A percentile compares a stretch with the other conserved stretches of the same genome.
These are phyloP conservation scores for Perizoma affinitatum DNA, from an alignment of 2,888 invertebrate species.

Conservation along the genomic window DNA sequence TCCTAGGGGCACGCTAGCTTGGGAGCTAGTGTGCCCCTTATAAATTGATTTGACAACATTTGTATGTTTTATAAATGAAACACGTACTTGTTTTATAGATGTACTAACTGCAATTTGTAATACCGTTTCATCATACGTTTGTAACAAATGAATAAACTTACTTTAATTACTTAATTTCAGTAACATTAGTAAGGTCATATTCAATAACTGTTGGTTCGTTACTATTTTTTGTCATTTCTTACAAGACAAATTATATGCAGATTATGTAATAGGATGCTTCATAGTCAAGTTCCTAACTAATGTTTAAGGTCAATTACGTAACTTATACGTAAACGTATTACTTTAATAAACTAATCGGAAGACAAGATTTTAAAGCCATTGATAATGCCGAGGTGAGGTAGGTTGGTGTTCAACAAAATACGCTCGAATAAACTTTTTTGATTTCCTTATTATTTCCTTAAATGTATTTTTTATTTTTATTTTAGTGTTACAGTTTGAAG, in stretches of 20 bases:
- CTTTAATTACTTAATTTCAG: background rate
- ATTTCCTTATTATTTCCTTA: background rate
- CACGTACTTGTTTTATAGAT: no score
- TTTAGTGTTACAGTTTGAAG: no score
- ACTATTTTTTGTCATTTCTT: background rate
- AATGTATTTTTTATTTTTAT: background rate
- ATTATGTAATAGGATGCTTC: conserved; percentile 16
- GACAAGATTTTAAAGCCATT: conserved; percentile 5
- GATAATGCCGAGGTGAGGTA: conserved; percentile 1
- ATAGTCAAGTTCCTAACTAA: conserved; percentile 14
- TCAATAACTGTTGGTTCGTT: background rate
- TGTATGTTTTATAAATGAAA: no score
- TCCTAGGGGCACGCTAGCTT: no score
- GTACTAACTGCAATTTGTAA: no score
- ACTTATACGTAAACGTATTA: conserved; percentile 5
- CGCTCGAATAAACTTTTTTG: no score
- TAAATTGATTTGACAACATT: no score
- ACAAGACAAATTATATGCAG: conserved; percentile 6
- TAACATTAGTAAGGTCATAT: background rate
- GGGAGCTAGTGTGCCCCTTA: no score
- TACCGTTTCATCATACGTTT: no score
- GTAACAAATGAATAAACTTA: no score
- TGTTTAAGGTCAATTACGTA: conserved; percentile 10
- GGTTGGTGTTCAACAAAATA: no score
- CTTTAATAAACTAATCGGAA: conserved; percentile 9